Evolutionary conservation across 2,797 vertebrate species (phyloP).

Genomic region (Cryptoblepharus egeriae): DNA sequence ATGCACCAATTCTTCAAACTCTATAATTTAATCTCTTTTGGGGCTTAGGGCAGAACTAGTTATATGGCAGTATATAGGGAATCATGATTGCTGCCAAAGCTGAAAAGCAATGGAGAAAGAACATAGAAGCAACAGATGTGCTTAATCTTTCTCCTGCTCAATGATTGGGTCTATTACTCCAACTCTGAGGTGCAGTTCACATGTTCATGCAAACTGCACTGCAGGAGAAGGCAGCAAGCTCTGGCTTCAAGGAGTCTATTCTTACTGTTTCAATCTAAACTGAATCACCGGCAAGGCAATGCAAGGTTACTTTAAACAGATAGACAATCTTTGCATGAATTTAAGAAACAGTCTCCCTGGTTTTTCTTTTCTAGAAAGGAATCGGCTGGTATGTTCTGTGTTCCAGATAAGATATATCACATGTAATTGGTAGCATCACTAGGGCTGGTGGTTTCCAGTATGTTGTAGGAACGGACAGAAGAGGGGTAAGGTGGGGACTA

Average conservation of each 20-base stretch:
- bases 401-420: conserved; percentile 44
- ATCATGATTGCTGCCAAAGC: neutral
- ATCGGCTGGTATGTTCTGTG: conserved; percentile 52
- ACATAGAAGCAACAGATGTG: neutral
- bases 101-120: neutral
- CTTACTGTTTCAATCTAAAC: too few relatives aligned
- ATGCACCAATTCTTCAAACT: neutral
- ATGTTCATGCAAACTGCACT: neutral
- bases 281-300: too few relatives aligned
- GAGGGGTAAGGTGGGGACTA: too few relatives aligned
- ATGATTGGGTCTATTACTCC: neutral
- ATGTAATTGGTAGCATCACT: neutral
- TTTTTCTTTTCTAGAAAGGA: conserved; percentile 9
- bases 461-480: too few relatives aligned
- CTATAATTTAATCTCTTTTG: neutral
- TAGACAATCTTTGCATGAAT: too few relatives aligned
- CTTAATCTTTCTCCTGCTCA: neutral
- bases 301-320: too few relatives aligned
- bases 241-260: neutral
- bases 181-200: neutral
- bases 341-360: neutral
- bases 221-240: neutral
- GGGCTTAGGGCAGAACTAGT: neutral
- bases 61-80: too few relatives aligned
- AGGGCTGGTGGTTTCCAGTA: too few relatives aligned